Percentiles rank a stretch among this genome's conserved stretches.
Evolutionary conservation across 2,113 vertebrate genomes (phyloP).

Genomic region (Amazona vittata): DNA sequence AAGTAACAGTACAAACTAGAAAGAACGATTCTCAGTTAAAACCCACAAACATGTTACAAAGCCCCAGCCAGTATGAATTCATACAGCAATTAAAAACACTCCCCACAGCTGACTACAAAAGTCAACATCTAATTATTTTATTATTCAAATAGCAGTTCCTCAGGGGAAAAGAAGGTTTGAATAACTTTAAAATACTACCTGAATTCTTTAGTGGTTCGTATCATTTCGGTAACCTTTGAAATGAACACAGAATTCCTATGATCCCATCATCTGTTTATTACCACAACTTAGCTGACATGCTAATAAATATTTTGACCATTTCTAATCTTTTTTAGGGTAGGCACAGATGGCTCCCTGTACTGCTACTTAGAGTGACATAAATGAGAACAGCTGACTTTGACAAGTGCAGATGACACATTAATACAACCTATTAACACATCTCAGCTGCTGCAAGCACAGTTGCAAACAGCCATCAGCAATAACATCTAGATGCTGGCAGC

Average conservation of each 20-base stretch:
- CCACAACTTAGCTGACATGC: neutral
- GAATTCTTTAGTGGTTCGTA: neutral
- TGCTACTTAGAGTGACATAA: neutral
- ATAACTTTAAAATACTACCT: neutral
- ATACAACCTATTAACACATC: neutral
- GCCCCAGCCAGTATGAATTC: neutral
- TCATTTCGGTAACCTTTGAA: neutral
- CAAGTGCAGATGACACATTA: neutral
- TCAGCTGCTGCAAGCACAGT: neutral
- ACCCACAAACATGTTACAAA: neutral
- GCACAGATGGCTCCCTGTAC: neutral
- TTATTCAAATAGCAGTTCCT: neutral
- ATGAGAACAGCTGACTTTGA: neutral
- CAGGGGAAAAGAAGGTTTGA: neutral
- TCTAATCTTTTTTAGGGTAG: neutral
- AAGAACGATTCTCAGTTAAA: neutral
- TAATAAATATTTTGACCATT: neutral
- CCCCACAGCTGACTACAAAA: neutral
- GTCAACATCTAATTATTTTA: neutral
- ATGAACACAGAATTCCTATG: neutral
- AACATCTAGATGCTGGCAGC: neutral
- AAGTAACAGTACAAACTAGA: neutral
- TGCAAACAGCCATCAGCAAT: neutral
- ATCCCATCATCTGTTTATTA: neutral
- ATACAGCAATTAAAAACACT: neutral